phyloP scores from a whole-genome alignment of 1,140 invertebrate genomes.

The Charaxes varanes region DNA sequence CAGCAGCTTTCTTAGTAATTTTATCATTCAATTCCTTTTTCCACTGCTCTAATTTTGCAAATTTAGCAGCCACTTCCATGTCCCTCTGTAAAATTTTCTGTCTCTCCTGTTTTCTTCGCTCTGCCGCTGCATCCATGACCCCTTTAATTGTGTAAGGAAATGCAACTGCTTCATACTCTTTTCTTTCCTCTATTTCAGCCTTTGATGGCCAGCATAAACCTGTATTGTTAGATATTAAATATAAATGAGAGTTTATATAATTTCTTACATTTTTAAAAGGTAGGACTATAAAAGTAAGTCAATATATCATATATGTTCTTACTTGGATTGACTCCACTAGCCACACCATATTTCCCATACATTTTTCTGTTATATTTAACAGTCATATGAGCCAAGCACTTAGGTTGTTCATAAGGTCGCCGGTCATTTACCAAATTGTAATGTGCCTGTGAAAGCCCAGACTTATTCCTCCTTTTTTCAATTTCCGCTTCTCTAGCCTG shows the following conservation, averaged over 20 bases:
- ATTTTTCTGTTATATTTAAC: conserved; percentile 62
- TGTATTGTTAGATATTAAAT: conserved; percentile 13
- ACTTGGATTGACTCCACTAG: conserved; percentile 64
- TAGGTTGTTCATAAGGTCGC: conserved; percentile 46
- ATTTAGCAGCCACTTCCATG: conserved; percentile 75
- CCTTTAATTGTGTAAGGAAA: conserved; percentile 77
- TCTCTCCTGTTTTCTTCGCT: conserved; percentile 46
- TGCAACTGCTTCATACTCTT: conserved; percentile 77
- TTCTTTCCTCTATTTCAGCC: conserved; percentile 74
- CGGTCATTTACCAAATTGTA: conserved; percentile 45
- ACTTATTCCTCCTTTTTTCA: conserved; percentile 55
- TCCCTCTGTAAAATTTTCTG: conserved; percentile 74
- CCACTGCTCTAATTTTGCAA: conserved; percentile 79
- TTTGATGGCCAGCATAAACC: conserved; percentile 58
- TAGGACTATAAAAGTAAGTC: not conserved
- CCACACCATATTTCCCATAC: conserved; percentile 58
- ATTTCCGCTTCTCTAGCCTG: conserved; percentile 47
- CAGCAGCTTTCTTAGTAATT: conserved; percentile 78
- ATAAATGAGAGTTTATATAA: too few relatives aligned
- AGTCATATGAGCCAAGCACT: conserved; percentile 46
- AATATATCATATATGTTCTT: conserved; percentile 20
- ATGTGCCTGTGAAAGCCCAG: conserved; percentile 41
- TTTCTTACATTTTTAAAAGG: not conserved
- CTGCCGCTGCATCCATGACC: conserved; percentile 72
- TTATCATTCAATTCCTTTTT: conserved; percentile 77